A percentile compares a stretch with the other conserved stretches of the same genome.
Conservation (phyloP, 1,140 invertebrate genomes). For the Telenomus remus region DNA sequence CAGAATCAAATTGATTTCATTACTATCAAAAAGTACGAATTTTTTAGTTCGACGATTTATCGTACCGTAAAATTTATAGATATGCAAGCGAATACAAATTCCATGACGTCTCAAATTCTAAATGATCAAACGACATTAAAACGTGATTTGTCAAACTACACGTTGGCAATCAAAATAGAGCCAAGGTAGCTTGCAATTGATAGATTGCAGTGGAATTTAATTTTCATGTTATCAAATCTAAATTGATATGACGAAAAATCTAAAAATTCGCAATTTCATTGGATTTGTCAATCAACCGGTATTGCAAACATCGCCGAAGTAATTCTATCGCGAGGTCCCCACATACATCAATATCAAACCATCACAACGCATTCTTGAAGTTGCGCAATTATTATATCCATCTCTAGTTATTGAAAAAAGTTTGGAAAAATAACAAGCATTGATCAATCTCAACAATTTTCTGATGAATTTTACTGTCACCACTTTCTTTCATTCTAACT, state of each 20-base stretch:
- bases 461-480: no score
- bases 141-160: slow-evolving; percentile 5
- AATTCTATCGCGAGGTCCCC: slow-evolving; percentile 36
- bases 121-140: slow-evolving; percentile 39
- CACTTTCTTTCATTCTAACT: background rate
- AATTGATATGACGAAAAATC: slow-evolving; percentile 53
- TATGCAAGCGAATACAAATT: slow-evolving; percentile 4
- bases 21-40: no score
- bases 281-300: slow-evolving; percentile 50
- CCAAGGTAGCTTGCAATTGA: slow-evolving; percentile 49
- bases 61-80: no score
- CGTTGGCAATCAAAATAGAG: slow-evolving; percentile 26
- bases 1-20: slow-evolving; percentile 19
- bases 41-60: no score
- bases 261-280: slow-evolving; percentile 59
- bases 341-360: slow-evolving; percentile 34
- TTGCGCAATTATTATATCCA: slow-evolving; percentile 42
- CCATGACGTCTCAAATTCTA: slow-evolving; percentile 9
- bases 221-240: slow-evolving; percentile 54
- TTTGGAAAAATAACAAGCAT: no score
- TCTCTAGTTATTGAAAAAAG: no score
- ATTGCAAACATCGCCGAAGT: slow-evolving; percentile 49
- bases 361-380: slow-evolving; percentile 14
- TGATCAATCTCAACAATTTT: no score
- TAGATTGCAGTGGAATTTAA: slow-evolving; percentile 58